phyloP scores from a whole-genome alignment of 2,888 invertebrate genomes.

The Physocephala rufipes region DNA sequence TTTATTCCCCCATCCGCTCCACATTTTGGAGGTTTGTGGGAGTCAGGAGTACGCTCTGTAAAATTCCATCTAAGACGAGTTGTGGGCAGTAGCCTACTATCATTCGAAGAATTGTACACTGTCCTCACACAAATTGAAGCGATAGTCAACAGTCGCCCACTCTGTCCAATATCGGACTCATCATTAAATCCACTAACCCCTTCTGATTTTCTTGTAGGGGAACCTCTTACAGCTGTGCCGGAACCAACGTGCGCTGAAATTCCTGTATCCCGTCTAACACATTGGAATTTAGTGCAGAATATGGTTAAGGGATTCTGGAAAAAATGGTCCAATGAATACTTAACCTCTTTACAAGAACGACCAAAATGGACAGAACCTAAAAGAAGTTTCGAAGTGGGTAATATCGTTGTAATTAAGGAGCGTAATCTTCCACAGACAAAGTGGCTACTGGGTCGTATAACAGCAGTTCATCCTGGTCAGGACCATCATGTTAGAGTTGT shows the following conservation, averaged over 20 bases:
- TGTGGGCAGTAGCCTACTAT: constrained; percentile 30
- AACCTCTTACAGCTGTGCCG: constrained; percentile 36
- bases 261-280: neutral
- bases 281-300: constrained; percentile 28
- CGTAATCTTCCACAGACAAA: neutral
- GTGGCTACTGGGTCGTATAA: constrained; percentile 31
- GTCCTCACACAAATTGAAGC: constrained; percentile 42
- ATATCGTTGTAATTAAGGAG: constrained; percentile 29
- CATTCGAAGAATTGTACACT: constrained; percentile 39
- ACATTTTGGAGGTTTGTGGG: constrained; percentile 38
- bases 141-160: constrained; percentile 35
- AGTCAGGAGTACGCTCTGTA: constrained; percentile 31
- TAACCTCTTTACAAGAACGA: constrained; percentile 33
- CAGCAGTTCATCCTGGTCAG: constrained; percentile 35
- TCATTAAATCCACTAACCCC: constrained; percentile 31
- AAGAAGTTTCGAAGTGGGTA: constrained; percentile 12
- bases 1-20: constrained; percentile 39
- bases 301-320: constrained; percentile 42
- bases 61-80: constrained; percentile 36
- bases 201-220: constrained; percentile 40
- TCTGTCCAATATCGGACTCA: constrained; percentile 34
- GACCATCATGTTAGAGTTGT: constrained; percentile 38
- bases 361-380: constrained; percentile 18
- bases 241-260: neutral
- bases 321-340: constrained; percentile 35